Conservation (phyloP, 2,113 vertebrate genomes). For the Corythaeola cristata region DNA sequence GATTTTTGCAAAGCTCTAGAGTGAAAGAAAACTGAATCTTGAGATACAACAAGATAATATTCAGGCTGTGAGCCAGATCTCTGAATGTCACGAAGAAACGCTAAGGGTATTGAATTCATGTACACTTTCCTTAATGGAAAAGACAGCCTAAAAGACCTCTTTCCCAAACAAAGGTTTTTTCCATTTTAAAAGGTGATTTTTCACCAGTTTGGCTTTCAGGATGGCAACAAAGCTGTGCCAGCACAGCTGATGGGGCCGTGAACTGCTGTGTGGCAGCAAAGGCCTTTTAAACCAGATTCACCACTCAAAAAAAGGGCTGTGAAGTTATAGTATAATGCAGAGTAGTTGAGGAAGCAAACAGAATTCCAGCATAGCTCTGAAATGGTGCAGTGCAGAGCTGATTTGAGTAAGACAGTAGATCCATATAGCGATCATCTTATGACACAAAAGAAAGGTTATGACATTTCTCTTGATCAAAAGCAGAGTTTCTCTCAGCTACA, state of each 20-base stretch:
- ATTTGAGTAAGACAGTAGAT: background rate
- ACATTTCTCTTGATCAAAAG: background rate
- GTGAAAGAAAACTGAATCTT: background rate
- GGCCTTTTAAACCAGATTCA: background rate
- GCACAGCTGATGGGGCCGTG: background rate
- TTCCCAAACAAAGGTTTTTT: background rate
- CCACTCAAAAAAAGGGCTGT: background rate
- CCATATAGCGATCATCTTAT: background rate
- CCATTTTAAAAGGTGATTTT: background rate
- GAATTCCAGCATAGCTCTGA: background rate
- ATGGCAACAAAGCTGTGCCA: background rate
- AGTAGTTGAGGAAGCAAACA: background rate
- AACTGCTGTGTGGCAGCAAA: background rate
- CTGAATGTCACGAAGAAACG: background rate
- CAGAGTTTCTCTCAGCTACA: background rate
- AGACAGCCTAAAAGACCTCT: background rate
- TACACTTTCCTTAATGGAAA: background rate
- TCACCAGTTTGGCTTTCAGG: background rate
- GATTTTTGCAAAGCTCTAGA: background rate
- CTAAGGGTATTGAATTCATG: background rate
- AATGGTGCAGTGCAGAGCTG: background rate
- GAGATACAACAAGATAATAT: background rate
- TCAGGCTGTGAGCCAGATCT: background rate
- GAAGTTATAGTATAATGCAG: background rate
- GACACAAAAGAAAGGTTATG: background rate